Evolutionary conservation across 2,888 invertebrate species (phyloP), one percentile per base, ranked within the genome.

Genomic region (Brachypterus glaber): DNA sequence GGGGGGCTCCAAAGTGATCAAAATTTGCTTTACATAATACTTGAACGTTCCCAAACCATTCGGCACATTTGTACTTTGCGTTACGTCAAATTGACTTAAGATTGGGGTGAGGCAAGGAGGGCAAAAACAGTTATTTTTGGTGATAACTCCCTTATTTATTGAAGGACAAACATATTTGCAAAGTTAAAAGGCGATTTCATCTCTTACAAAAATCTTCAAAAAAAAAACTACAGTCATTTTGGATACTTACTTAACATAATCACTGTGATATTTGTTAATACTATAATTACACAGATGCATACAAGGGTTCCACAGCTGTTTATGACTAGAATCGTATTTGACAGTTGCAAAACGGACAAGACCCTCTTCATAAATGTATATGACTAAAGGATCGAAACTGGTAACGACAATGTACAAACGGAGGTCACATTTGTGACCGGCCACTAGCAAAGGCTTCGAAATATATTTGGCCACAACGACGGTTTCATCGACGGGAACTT

Each of bases 271-370:
- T 67, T 96, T 96, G 67, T 97, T 96, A 59, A 97, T 90, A 68
- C 92, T 93, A 67, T 96, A 97, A 68, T 97, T 97, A 59, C 96
- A 97, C 11, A 97, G 75, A 67, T 97, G 96, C 85, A 95, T 93
- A 67, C 89, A 93, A 0, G 87, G 90, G 66, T 90, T 92, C 82
- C 90, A 93, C 9, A 97, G 73, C 57, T 91, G 92, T 61, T 91
- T 90, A 52, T 88, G 84, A 51, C 83, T 86, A 55, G 86, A 76
- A 58, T 93, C 86, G 64, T 93, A 96, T 60, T 90, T 90, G 43
- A 93, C 92, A 0, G 95, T 91, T 1, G 97, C 96, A 69, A 97
- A 86, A 39, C 96, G 70, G 8, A 90, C 96, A 37, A 97, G 71
- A 0, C 97, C 97, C 62, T 98, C 95, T 57, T 97, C 91, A 62